Evolutionary conservation across 92 coral and sea anemone species (phyloP).

Genomic region (Hydrozoanthus gracilis): DNA sequence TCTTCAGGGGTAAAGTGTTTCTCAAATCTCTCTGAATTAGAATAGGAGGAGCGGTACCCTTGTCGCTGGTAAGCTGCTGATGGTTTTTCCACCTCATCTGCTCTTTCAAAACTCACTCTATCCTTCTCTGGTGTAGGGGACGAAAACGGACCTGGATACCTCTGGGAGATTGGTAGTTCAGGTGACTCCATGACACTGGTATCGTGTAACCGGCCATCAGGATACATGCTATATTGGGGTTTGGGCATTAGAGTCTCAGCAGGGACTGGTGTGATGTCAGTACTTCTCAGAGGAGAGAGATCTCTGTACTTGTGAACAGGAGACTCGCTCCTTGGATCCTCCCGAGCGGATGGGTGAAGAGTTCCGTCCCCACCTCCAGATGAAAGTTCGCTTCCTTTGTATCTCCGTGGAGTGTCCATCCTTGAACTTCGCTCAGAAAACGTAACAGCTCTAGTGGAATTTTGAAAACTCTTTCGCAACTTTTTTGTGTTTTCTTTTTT

Average conservation of each 20-base stretch:
- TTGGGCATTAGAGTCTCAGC: constrained; percentile 37
- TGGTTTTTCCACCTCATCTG: not conserved
- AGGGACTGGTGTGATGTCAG: constrained; percentile 30
- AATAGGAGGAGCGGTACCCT: constrained; percentile 4
- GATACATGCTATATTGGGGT: constrained; percentile 20
- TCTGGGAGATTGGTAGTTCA: constrained; percentile 1
- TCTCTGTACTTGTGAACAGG: constrained; percentile 48
- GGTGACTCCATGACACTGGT: constrained; percentile 12
- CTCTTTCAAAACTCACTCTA: not conserved
- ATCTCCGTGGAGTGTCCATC: constrained; percentile 64
- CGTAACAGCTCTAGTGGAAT: constrained; percentile 50
- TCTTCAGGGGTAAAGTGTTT: constrained; percentile 6
- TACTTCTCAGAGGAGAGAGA: constrained; percentile 38
- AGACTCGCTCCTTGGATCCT: constrained; percentile 51
- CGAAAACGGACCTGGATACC: constrained; percentile 33
- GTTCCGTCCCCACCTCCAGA: constrained; percentile 46
- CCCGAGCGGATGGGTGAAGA: constrained; percentile 45
- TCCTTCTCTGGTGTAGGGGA: not conserved
- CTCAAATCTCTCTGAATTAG: not conserved
- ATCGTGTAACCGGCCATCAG: constrained; percentile 37
- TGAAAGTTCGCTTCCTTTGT: constrained; percentile 49
- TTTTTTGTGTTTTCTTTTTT: constrained; percentile 83
- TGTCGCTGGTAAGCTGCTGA: not conserved
- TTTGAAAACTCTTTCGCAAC: constrained; percentile 76
- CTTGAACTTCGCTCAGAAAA: constrained; percentile 50